Evolutionary conservation across 2,888 invertebrate genomes (phyloP).

Genomic region (Epinotia demarniana): DNA sequence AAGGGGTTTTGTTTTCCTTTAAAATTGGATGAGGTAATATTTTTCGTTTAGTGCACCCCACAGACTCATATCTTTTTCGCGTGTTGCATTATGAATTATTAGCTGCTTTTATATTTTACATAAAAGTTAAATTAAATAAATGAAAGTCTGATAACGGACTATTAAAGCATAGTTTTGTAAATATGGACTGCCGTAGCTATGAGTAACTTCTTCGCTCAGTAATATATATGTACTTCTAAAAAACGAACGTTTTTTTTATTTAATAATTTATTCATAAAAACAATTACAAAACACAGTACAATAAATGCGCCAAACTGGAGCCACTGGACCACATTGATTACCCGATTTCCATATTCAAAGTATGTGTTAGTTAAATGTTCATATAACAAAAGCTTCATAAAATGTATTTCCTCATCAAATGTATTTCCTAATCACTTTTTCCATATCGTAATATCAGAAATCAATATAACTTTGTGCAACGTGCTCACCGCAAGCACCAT

Average conservation of each 20-base stretch:
- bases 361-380: neutral
- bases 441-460: neutral
- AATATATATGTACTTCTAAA: no score
- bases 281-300: no score
- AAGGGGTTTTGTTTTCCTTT: slow-evolving; percentile 54
- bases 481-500: neutral
- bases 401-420: neutral
- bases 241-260: no score
- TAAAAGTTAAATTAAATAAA: slow-evolving; percentile 4
- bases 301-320: no score
- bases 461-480: neutral
- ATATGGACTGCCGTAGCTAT: neutral
- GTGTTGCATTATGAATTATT: slow-evolving; percentile 47
- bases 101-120: slow-evolving; percentile 11
- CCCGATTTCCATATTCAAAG: neutral
- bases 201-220: no score
- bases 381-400: neutral
- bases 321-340: no score
- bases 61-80: slow-evolving; percentile 69
- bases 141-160: neutral
- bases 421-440: neutral
- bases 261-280: no score
- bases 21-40: slow-evolving; percentile 68
- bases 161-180: neutral
- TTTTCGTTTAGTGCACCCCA: slow-evolving; percentile 70